Evolutionary conservation across 2,797 vertebrate species (phyloP), one percentile per base, ranked within the genome.

Genomic region (Enteromius paludinosus): DNA sequence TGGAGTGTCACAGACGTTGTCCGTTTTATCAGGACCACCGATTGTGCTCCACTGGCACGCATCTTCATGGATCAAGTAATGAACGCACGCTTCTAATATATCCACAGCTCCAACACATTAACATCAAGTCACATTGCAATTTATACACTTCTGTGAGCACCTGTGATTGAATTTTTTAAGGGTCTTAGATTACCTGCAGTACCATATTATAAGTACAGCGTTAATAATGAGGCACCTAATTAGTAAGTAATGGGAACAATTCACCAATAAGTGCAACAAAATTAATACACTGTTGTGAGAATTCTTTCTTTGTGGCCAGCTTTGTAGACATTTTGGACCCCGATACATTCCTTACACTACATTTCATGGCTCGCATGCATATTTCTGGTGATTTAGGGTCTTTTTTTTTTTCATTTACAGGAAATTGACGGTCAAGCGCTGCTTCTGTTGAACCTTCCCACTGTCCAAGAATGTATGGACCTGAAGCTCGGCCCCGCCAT

Each of bases 391-490:
- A 73, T 74, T 74, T 74, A 74, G 71, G 8, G n/a, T n/a, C 11
- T 4, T 47, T 6, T 12, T 47, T 6, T 12, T 47, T 33, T 52
- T 61, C 12, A 43, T 25, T 79, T 87, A 38, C 88, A 99, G 98
- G 98, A 99, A 91, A 99, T 99, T 4, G 98, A 99, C 11, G 98
- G 98, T 79, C 98, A 99, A 89, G 98, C 98, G 1, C 93, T 99
- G 84, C 94, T 99, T 83, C 94, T 99, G 88, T 95, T 99, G 82
- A 99, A 97, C 79, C 96, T 99, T 79, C 97, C 98, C 5, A 99
- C 98, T 0, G 96, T 99, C 85, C 98, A 99, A 92, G 98, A 99
- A 92, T 99, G 97, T 87, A 99, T 99, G 98, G 97, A 99, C 92
- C 95, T 99, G 91, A 99, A 99, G 92, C 92, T 99, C 87, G 97